Conservation (phyloP, 2,888 invertebrate genomes). For the Eristalis tenax region DNA sequence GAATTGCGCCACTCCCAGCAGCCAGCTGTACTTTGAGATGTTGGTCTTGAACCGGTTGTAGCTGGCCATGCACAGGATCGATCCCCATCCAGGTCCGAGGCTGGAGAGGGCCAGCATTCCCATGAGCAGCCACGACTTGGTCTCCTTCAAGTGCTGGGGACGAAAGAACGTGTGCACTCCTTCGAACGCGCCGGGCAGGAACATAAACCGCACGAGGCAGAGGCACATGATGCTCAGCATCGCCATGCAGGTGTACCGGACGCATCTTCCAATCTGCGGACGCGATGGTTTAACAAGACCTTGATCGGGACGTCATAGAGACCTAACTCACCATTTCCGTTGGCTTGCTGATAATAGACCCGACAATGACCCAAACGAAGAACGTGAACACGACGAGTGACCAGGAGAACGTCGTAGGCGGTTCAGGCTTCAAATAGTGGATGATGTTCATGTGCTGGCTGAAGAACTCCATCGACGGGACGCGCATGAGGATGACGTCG, state of each 20-base stretch:
- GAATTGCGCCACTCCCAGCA: slow-evolving; percentile 57
- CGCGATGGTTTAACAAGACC: neutral
- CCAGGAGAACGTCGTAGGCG: slow-evolving; percentile 75
- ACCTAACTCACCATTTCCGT: slow-evolving; percentile 38
- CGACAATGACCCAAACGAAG: slow-evolving; percentile 58
- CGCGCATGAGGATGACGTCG: slow-evolving; percentile 34
- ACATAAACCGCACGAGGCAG: slow-evolving; percentile 69
- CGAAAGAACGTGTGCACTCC: slow-evolving; percentile 49
- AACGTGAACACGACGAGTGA: slow-evolving; percentile 56
- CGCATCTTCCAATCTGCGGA: slow-evolving; percentile 77
- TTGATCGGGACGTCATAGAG: too few species aligned
- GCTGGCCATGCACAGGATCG: slow-evolving; percentile 58
- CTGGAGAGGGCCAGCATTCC: slow-evolving; percentile 54
- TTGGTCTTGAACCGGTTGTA: slow-evolving; percentile 65
- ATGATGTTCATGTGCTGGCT: slow-evolving; percentile 71
- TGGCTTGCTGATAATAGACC: slow-evolving; percentile 47
- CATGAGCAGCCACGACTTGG: slow-evolving; percentile 49
- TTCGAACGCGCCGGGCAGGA: slow-evolving; percentile 51
- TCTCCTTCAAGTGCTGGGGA: slow-evolving; percentile 27
- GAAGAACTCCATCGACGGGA: slow-evolving; percentile 62
- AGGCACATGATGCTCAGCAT: slow-evolving; percentile 69
- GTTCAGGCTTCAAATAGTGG: slow-evolving; percentile 51
- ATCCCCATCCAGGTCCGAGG: slow-evolving; percentile 65
- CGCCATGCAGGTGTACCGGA: slow-evolving; percentile 72
- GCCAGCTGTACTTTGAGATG: slow-evolving; percentile 65